Evolutionary conservation across 2,113 vertebrate genomes (phyloP), one percentile per base, ranked within the genome.

Genomic region (Anoura caudifer): DNA sequence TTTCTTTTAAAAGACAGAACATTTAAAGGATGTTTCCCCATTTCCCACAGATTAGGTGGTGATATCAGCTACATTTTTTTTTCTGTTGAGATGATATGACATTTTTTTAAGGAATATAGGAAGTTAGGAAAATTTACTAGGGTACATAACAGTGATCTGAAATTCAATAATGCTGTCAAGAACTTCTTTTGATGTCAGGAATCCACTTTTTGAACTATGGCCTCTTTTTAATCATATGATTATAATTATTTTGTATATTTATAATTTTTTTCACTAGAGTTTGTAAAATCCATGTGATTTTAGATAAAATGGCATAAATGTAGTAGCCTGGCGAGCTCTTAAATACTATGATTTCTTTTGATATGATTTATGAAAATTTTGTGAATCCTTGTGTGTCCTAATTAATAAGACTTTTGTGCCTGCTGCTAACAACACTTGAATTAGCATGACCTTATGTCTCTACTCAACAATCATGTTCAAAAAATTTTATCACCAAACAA

Each of bases 351-450:
- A 69, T 81, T 28, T 41, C 4, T 6, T 93, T 90, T 96, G 97
- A 93, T 95, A 65, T 79, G 75, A n/a, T 96, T 96, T 87, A 75
- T 70, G 61, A 96, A 47, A 93, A 47, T 59, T 95, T 75, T 92
- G 77, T 15, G 70, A 96, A 95, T 83, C 96, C 45, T 75, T 84
- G 4, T 91, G 97, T 87, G 70, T 94, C 54, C 26, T 95, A 96
- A 93, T 97, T 92, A 97, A 90, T 90, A 56, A 92, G 77, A 90
- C 52, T 92, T 98, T 85, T 70, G 50, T 5, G 94, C 36, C 80
- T 97, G 38, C 80, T n/a, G 2, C 77, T 97, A 83, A 54, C 15
- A 98, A n/a, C 65, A 61, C 31, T 93, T 97, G 82, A 94, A 83
- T 96, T 93, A 96, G 61, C 45, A 77, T 92, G 83, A 96, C 47